Conservation (phyloP, 2,888 invertebrate genomes). For the Invenusta paracnida region DNA sequence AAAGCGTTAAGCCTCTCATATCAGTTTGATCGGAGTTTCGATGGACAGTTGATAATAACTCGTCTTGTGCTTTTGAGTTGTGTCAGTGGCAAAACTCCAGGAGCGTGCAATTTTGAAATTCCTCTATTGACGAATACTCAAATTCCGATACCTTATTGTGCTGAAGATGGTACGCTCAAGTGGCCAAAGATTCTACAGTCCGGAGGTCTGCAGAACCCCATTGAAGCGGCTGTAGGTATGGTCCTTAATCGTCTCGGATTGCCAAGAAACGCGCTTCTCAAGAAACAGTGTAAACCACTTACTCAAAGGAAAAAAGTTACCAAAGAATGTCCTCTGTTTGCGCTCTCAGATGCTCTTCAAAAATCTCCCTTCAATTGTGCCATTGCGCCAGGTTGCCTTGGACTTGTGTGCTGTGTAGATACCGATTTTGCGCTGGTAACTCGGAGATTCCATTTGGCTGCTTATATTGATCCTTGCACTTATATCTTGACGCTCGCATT, state of each 20-base stretch:
- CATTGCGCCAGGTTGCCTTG: slow-evolving; percentile 46
- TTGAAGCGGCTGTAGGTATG: background rate
- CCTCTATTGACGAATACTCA: slow-evolving; percentile 7
- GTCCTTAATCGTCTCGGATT: slow-evolving; percentile 26
- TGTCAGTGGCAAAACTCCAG: background rate
- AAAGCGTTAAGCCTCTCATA: background rate
- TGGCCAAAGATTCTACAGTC: background rate
- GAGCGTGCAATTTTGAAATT: background rate
- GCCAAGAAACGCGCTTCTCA: background rate
- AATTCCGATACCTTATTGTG: background rate
- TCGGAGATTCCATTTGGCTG: slow-evolving; percentile 45
- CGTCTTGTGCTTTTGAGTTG: background rate
- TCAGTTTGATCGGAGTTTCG: background rate
- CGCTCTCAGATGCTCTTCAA: background rate
- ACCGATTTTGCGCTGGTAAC: slow-evolving; percentile 30
- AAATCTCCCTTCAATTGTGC: slow-evolving; percentile 44
- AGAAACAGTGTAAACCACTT: background rate
- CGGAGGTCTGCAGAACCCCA: slow-evolving; percentile 14
- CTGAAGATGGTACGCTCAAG: background rate
- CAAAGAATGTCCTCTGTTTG: background rate
- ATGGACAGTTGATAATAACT: slow-evolving; percentile 5
- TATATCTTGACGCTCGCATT: slow-evolving; percentile 48
- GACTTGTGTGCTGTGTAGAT: slow-evolving; percentile 46
- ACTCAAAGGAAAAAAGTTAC: background rate
- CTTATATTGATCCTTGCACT: slow-evolving; percentile 48